Evolutionary conservation across 2,113 vertebrate species (phyloP), one percentile per base, ranked within the genome.

Genomic region (Nerophis ophidion): DNA sequence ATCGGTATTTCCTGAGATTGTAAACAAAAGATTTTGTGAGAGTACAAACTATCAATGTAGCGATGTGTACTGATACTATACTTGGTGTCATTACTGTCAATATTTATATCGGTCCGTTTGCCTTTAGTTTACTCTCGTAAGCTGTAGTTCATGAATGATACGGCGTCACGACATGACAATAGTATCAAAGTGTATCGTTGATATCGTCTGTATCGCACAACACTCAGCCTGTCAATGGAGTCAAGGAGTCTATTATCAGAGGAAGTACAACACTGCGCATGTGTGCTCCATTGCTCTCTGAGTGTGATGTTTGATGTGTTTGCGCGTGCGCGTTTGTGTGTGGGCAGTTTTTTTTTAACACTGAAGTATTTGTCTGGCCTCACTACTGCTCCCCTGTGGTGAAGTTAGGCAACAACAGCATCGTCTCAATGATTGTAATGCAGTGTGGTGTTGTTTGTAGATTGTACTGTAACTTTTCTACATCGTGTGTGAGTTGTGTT

Each of bases 401-500:
- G 66, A 88, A 84, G 85, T 87, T 85, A 75, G 81, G 76, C 14
- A 66, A 59, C 65, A 63, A 68, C 54, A 63, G 42, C 47, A 56
- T 64, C 26, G 26, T 26, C 62, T 52, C 61, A 61, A 36, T 50
- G 60, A 81, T 81, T 75, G 75, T 85, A 81, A 71, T 60, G 63
- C 74, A 14, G 48, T 60, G 48, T 49, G 16, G 17, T 49, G 15
- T 49, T 19, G n/a, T 49, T 49, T 84, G 87, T 93, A 87, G 87
- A 90, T 91, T 89, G 90, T 91, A 84, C 90, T 86, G 90, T 91
- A 89, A 87, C 82, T 88, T 86, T 87, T 87, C 87, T 68, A 84
- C 90, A 85, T 89, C 89, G 88, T 51, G 88, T 88, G 89, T 91
- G 86, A 87, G 73, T 87, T 84, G 80, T 86, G 87, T 86, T 80